Evolutionary conservation across 2,888 invertebrate genomes (phyloP).

Genomic region (Agrotis puta): DNA sequence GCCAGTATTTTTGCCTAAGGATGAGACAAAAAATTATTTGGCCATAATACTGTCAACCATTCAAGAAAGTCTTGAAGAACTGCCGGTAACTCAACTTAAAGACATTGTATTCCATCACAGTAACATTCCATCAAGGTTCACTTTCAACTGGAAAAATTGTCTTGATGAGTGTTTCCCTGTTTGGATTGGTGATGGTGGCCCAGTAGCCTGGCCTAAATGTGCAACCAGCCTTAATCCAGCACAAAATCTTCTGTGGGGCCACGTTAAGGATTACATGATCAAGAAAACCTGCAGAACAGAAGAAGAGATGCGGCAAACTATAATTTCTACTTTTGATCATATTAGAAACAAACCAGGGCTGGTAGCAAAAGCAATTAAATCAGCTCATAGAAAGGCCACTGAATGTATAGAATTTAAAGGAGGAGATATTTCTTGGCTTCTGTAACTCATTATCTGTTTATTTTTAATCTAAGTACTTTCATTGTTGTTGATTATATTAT

Average conservation of each 20-base stretch:
- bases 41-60: constrained; percentile 1
- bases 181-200: constrained; percentile 22
- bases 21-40: constrained; percentile 14
- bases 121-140: neutral
- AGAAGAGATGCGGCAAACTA: constrained; percentile 11
- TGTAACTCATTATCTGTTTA: neutral
- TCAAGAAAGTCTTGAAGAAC: constrained; percentile 8
- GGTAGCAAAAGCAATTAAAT: constrained; percentile 12
- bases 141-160: constrained; percentile 12
- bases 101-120: constrained; percentile 22
- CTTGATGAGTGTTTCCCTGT: constrained; percentile 20
- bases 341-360: neutral
- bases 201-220: constrained; percentile 15
- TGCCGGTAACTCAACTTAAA: neutral
- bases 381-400: neutral
- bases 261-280: neutral
- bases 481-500: neutral
- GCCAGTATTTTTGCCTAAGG: constrained; percentile 31
- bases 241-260: constrained; percentile 27
- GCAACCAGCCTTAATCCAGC: constrained; percentile 17
- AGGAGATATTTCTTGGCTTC: neutral
- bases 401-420: constrained; percentile 5
- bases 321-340: constrained; percentile 17
- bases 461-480: neutral
- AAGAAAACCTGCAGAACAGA: constrained; percentile 7